These are phyloP conservation scores for Thaleichthys pacificus DNA, from an alignment of 2,797 vertebrate genomes.

Conservation along the genomic window DNA sequence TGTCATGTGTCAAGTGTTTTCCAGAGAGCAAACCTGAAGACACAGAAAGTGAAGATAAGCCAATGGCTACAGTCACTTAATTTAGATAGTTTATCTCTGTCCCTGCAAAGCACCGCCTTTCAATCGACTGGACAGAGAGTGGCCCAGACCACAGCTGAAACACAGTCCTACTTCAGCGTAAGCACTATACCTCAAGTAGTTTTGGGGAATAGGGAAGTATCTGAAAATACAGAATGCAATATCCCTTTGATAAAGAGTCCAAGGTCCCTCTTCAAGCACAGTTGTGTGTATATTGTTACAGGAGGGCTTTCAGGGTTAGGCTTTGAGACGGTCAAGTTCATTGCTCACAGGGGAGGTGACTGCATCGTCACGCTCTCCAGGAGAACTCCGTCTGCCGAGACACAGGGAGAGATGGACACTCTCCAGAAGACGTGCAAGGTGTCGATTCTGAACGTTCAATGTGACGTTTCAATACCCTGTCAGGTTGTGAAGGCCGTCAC, in stretches of 20 bases:
- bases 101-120: slow-evolving; percentile 57
- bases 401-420: slow-evolving; percentile 67
- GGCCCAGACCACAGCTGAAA: slow-evolving; percentile 3
- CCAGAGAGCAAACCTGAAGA: slow-evolving; percentile 75
- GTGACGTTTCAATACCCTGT: slow-evolving; percentile 70
- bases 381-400: slow-evolving; percentile 63
- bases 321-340: slow-evolving; percentile 85
- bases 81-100: slow-evolving; percentile 53
- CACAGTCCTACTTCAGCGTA: slow-evolving; percentile 76
- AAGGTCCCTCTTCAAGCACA: slow-evolving; percentile 70
- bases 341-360: slow-evolving; percentile 76
- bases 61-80: slow-evolving; percentile 76
- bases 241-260: slow-evolving; percentile 58
- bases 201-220: slow-evolving; percentile 49
- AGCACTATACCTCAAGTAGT: slow-evolving; percentile 72
- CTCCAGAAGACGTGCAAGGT: slow-evolving; percentile 64
- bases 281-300: slow-evolving; percentile 79
- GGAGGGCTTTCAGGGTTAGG: slow-evolving; percentile 88
- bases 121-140: slow-evolving; percentile 32
- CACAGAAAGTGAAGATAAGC: slow-evolving; percentile 56
- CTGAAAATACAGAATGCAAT: slow-evolving; percentile 52
- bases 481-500: slow-evolving; percentile 74
- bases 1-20: slow-evolving; percentile 72
- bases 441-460: slow-evolving; percentile 69
- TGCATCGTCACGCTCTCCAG: slow-evolving; percentile 81